Evolutionary conservation across 2,113 vertebrate genomes (phyloP).

Genomic region (Gadus macrocephalus): DNA sequence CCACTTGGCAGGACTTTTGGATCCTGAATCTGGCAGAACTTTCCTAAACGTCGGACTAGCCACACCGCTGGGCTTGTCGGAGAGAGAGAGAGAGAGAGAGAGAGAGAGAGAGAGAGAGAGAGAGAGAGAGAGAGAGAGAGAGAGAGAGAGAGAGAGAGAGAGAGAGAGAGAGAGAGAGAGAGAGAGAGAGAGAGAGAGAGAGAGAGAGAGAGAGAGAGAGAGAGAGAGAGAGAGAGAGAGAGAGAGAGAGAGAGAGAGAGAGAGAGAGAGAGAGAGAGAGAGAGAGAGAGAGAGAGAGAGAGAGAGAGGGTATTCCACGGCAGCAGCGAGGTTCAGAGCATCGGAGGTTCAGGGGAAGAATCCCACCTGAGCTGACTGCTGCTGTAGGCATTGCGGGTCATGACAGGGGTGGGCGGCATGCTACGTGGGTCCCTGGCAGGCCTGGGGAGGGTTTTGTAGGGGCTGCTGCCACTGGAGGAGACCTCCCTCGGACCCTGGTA

Average conservation of each 20-base stretch:
- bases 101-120: neutral
- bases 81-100: neutral
- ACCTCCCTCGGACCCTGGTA: conserved; percentile 70
- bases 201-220: neutral
- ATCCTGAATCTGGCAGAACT: too few relatives aligned
- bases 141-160: neutral
- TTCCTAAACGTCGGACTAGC: too few relatives aligned
- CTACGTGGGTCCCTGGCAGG: conserved; percentile 79
- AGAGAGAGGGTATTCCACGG: neutral
- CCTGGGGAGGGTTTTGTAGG: conserved; percentile 83
- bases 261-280: neutral
- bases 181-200: neutral
- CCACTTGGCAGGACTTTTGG: too few relatives aligned
- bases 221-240: neutral
- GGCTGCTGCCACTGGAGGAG: conserved; percentile 85
- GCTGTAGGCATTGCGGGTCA: conserved; percentile 92
- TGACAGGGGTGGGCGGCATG: conserved; percentile 85
- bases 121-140: neutral
- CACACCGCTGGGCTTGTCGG: too few relatives aligned
- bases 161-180: neutral
- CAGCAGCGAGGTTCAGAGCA: neutral
- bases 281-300: neutral
- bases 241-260: neutral
- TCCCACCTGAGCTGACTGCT: conserved; percentile 91
- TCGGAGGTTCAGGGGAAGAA: neutral